A percentile compares a stretch with the other conserved stretches of the same genome.
These are phyloP conservation scores for Meriones unguiculatus DNA, from an alignment of 2,113 vertebrate genomes.

Conservation along the genomic window DNA sequence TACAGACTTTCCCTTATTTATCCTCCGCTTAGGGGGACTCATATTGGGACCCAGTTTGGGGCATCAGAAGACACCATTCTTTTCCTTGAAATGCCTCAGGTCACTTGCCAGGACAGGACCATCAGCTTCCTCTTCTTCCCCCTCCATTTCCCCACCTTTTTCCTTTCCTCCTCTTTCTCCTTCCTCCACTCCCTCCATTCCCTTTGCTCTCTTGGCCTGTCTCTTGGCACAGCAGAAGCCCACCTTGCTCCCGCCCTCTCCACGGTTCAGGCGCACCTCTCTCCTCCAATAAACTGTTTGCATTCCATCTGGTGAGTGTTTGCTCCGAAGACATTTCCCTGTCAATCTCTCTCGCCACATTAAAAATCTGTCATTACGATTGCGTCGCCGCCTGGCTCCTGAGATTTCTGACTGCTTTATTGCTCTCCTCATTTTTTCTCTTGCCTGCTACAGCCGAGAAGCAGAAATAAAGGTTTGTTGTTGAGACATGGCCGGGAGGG, in stretches of 20 bases:
- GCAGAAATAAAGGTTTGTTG: conserved; percentile 92
- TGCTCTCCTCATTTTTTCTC: conserved; percentile 90
- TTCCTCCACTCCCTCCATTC: too few species aligned
- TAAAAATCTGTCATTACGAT: conserved; percentile 94
- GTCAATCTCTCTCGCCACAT: conserved; percentile 98
- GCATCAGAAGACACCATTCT: background rate
- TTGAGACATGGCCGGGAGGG: conserved; percentile 94
- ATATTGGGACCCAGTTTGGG: conserved; percentile 20
- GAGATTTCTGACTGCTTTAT: conserved; percentile 94
- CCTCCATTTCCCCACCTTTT: background rate
- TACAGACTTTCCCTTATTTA: rapidly evolving
- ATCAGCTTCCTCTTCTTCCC: background rate
- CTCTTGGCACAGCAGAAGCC: conserved; percentile 85
- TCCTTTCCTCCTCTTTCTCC: background rate
- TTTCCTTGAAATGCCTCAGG: background rate
- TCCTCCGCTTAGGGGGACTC: conserved; percentile 42
- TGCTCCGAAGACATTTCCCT: conserved; percentile 97
- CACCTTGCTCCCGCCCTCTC: conserved; percentile 86
- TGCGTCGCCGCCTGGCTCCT: conserved; percentile 92
- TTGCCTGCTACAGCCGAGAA: conserved; percentile 91
- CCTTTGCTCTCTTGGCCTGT: conserved; percentile 66
- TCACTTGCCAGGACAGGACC: background rate
- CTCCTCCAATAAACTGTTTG: conserved; percentile 98
- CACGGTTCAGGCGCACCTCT: conserved; percentile 87
- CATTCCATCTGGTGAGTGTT: conserved; percentile 98